These are phyloP conservation scores for Leptosomus discolor DNA, from an alignment of 2,113 vertebrate genomes.

Conservation along the genomic window DNA sequence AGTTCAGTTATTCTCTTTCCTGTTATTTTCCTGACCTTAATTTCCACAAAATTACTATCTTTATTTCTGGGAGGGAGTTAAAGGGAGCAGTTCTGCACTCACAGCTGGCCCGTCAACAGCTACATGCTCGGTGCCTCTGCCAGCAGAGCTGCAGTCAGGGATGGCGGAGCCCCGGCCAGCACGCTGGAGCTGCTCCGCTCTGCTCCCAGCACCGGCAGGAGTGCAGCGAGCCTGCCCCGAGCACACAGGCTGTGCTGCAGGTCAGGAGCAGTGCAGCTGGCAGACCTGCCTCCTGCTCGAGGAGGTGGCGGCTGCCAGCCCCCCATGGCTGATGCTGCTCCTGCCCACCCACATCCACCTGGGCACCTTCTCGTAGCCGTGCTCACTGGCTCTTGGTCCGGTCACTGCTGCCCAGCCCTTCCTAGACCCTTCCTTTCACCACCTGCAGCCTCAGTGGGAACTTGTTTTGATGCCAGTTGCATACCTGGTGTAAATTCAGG, in stretches of 20 bases:
- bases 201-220: background rate
- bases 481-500: background rate
- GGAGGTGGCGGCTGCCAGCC: background rate
- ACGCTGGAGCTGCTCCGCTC: background rate
- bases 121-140: background rate
- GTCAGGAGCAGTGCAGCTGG: background rate
- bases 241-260: background rate
- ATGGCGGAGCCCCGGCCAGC: accelerated
- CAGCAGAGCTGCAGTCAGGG: background rate
- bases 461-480: background rate
- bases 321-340: background rate
- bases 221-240: too few species aligned
- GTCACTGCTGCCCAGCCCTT: background rate
- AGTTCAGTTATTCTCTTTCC: background rate
- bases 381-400: background rate
- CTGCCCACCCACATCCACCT: background rate
- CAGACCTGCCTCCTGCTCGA: background rate
- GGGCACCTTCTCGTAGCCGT: accelerated
- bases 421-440: background rate
- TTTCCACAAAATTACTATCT: background rate
- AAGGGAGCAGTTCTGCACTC: background rate
- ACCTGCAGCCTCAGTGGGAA: background rate
- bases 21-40: background rate
- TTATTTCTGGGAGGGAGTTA: background rate
- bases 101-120: background rate